Evolutionary conservation across 2,888 invertebrate genomes (phyloP), one percentile per base, ranked within the genome.

Genomic region (Dugesia japonica): DNA sequence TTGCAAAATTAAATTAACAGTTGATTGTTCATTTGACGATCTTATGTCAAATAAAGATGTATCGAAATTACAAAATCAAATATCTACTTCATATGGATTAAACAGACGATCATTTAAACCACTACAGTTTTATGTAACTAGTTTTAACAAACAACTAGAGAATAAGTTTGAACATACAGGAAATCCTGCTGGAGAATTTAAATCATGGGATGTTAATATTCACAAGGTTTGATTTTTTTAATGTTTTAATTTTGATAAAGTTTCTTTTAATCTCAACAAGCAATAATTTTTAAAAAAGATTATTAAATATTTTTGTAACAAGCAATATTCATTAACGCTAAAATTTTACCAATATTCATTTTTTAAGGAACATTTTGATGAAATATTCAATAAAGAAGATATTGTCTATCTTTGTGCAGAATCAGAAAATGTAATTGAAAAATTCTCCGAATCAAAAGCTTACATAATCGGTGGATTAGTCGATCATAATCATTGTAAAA

Each of bases 391-490:
- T 0, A 90, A 89, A 82, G 88, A 90, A 0, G 89, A 90, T 80
- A 85, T 97, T 76, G 88, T 95, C 0, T 98, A 97, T 85, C 87
- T 98, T 79, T 90, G 91, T 1, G 92, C 94, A 84, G 97, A 98
- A 84, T 95, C 95, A 17, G 90, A 91, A 72, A 92, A 92, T 86
- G 85, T 92, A 4, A 87, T 97, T 79, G 80, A 82, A 0, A 88
- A 88, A 77, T 80, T 85, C 73, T 89, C 91, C 80, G 88, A 90
- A 26, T 88, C 89, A 79, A 90, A 90, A 82, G 88, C 89, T 72
- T 98, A 97, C 82, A 89, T 98, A 74, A 95, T 98, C 83, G 98
- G 98, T 56, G 98, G 95, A 28, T 86, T 98, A 71, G 94, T 98
- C 0, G 98, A 98, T 86, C 97, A 98, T 83, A 98, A 98, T 86